phyloP scores from a whole-genome alignment of 2,113 vertebrate species.

The Myrmophylax atrothorax region DNA sequence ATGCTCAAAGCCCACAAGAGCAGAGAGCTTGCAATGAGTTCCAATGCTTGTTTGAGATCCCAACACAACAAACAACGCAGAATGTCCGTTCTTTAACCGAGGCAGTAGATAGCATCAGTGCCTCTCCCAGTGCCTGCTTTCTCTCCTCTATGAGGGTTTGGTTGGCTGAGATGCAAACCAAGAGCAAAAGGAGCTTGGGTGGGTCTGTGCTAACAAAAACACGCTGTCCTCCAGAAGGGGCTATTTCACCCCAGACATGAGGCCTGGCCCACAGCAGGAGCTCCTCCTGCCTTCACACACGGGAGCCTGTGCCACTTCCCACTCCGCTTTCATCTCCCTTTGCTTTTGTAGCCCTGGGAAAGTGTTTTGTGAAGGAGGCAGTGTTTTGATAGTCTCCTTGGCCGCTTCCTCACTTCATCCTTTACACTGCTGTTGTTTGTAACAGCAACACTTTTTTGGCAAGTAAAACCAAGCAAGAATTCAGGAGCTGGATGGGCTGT shows the following conservation, averaged over 20 bases:
- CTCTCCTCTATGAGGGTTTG: background rate
- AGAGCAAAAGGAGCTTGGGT: background rate
- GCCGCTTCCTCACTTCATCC: background rate
- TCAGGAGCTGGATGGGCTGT: background rate
- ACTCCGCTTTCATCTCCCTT: background rate
- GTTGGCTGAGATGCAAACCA: background rate
- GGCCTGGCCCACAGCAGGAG: background rate
- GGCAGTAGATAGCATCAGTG: background rate
- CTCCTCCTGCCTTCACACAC: background rate
- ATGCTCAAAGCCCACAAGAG: background rate
- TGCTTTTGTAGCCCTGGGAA: constrained; percentile 38
- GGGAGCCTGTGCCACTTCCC: background rate
- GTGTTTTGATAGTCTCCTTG: constrained; percentile 30
- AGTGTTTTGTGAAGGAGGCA: background rate
- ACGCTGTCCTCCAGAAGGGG: background rate
- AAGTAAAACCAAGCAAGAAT: background rate
- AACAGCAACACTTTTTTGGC: constrained; percentile 23
- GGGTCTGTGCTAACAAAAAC: background rate
- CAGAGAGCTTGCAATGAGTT: background rate
- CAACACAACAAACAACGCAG: background rate
- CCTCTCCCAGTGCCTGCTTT: background rate
- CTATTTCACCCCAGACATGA: background rate
- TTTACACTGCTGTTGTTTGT: constrained; percentile 3
- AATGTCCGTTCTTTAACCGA: background rate
- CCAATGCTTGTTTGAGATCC: background rate